These are phyloP conservation scores for Tylochromis polylepis DNA, from an alignment of 2,113 vertebrate genomes.

Conservation along the genomic window DNA sequence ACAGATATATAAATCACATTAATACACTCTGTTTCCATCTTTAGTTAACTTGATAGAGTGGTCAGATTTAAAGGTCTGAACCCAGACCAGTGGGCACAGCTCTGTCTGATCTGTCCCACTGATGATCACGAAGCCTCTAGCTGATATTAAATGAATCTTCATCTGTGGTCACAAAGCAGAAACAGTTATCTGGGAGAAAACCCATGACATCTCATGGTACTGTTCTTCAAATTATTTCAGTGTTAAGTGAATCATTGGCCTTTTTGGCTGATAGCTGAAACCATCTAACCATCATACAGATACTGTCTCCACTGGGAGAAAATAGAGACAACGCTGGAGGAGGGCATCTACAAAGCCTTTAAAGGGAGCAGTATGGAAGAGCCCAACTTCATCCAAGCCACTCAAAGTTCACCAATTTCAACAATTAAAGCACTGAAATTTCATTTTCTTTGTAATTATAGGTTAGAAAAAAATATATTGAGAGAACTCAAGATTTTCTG, in stretches of 20 bases:
- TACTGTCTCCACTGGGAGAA: too few species aligned
- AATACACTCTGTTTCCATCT: not conserved
- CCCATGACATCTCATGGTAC: too few species aligned
- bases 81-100: rapidly evolving
- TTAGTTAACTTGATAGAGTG: not conserved
- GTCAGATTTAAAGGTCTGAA: not conserved
- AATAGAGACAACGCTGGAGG: not conserved
- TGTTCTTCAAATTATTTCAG: not conserved
- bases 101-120: not conserved
- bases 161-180: not conserved
- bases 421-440: not conserved
- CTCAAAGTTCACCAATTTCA: not conserved
- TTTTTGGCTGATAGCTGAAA: not conserved
- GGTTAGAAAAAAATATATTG: not conserved
- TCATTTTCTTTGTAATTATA: not conserved
- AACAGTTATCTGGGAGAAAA: not conserved
- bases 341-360: not conserved
- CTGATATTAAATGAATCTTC: not conserved
- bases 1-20: not conserved
- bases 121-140: not conserved
- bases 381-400: not conserved
- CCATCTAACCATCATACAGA: too few species aligned
- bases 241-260: not conserved
- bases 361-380: not conserved
- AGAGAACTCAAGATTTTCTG: not conserved